Evolutionary conservation across 2,113 vertebrate species (phyloP), one percentile per base, ranked within the genome.

Genomic region (Spheniscus mendiculus): DNA sequence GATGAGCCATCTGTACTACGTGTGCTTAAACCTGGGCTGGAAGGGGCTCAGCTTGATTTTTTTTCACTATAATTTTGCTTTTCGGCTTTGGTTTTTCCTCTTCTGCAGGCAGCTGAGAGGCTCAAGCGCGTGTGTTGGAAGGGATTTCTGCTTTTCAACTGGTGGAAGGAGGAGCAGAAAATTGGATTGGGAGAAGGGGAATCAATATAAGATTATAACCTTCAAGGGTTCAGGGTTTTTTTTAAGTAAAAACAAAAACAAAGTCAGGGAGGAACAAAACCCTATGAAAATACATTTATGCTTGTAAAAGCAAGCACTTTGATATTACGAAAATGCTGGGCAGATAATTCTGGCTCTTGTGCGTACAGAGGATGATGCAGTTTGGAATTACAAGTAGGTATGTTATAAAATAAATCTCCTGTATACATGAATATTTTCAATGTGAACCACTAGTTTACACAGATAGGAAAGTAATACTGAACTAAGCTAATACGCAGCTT

Each of bases 321-420:
- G 11, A 11, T 74, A 63, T 26, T 63, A 29, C 4, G 38, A 30
- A 86, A 66, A 53, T 44, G 23, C 47, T 77, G 67, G 49, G 45
- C 34, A 56, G 77, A 34, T 88, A 76, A 56, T 78, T 93, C 30
- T 73, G 56, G 36, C 76, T 81, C 12, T 11, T 90, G 21, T 26
- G 15, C 0, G 0, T 63, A 10, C 5, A 8, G 58, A 72, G 58
- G 52, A 89, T 0, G 3, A 10, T 62, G 47, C 29, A 73, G 30
- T 69, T 82, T 90, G 40, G 23, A 88, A 30, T 88, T 89, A 25
- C 19, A 3, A 22, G 21, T 30, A 67, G 56, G 30, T 55, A 13
- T 5, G 4, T 82, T 77, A 45, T 53, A 26, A 79, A 47, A 58
- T 44, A 55, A 44, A 63, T 81, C 61, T 86, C 15, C 17, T 67